phyloP scores from a whole-genome alignment of 2,113 vertebrate genomes.

The Microcebus tavaratra region DNA sequence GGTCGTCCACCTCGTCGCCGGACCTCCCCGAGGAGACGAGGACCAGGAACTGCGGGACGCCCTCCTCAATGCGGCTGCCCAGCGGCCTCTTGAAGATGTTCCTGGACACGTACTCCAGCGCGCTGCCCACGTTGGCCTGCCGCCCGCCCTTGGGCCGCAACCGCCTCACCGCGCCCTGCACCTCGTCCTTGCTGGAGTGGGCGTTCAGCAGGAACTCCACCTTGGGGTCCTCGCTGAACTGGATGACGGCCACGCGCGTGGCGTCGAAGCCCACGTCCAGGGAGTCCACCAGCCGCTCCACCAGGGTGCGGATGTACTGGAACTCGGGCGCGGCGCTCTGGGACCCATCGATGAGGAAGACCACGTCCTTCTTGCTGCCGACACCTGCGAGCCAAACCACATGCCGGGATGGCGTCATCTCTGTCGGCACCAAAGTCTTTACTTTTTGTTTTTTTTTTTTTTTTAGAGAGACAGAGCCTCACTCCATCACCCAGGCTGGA shows the following conservation, averaged over 20 bases:
- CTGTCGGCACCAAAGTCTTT: neutral
- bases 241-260: constrained; percentile 92
- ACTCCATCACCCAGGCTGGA: too few relatives aligned
- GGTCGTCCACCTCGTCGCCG: constrained; percentile 87
- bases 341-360: constrained; percentile 95
- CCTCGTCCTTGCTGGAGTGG: constrained; percentile 91
- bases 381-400: constrained; percentile 58
- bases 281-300: constrained; percentile 88
- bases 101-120: constrained; percentile 91
- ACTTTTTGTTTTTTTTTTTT: too few relatives aligned
- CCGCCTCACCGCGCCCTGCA: constrained; percentile 85
- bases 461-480: too few relatives aligned
- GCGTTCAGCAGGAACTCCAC: constrained; percentile 92
- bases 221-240: constrained; percentile 92
- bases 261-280: constrained; percentile 92
- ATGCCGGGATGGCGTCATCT: fast-evolving
- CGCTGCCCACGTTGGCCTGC: constrained; percentile 88
- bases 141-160: constrained; percentile 89
- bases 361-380: constrained; percentile 90
- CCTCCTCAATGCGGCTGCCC: constrained; percentile 95
- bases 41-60: constrained; percentile 95
- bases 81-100: constrained; percentile 93
- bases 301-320: constrained; percentile 87
- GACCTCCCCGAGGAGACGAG: constrained; percentile 91
- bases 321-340: constrained; percentile 87